Evolutionary conservation across 2,888 invertebrate genomes (phyloP).

Genomic region (Liopterus haemorrhoidalis): DNA sequence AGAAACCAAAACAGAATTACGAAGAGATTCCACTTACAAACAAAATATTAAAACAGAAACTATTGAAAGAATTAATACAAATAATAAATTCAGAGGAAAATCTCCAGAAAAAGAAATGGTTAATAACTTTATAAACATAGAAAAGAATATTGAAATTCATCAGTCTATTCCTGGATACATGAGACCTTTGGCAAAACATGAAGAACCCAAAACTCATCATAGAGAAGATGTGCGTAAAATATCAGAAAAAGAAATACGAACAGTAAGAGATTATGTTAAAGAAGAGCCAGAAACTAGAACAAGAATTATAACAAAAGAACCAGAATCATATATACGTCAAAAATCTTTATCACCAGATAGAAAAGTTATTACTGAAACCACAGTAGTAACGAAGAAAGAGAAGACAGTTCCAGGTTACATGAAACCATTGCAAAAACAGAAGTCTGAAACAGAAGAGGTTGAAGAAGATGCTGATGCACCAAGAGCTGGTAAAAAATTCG

Average conservation of each 20-base stretch:
- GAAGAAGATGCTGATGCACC: conserved; percentile 33
- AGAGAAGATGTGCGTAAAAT: conserved; percentile 8
- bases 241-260: not conserved
- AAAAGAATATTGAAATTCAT: not conserved
- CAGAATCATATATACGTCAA: conserved; percentile 7
- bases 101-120: conserved; percentile 15
- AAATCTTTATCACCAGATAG: conserved; percentile 3
- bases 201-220: conserved; percentile 15
- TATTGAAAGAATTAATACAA: no score
- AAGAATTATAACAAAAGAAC: not conserved
- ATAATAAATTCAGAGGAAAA: no score
- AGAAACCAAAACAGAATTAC: no score
- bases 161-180: conserved; percentile 24
- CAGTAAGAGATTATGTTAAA: conserved; percentile 6
- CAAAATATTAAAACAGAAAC: no score
- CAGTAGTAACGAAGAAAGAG: conserved; percentile 9
- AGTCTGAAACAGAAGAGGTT: conserved; percentile 12
- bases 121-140: no score
- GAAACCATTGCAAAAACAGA: conserved; percentile 11
- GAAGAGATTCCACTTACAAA: no score
- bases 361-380: conserved; percentile 6
- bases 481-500: conserved; percentile 53
- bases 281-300: no score
- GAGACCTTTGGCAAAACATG: conserved; percentile 16
- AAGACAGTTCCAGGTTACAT: conserved; percentile 12